Evolutionary conservation across 1,140 invertebrate genomes (phyloP).

Genomic region (Psilanteris sp.): DNA sequence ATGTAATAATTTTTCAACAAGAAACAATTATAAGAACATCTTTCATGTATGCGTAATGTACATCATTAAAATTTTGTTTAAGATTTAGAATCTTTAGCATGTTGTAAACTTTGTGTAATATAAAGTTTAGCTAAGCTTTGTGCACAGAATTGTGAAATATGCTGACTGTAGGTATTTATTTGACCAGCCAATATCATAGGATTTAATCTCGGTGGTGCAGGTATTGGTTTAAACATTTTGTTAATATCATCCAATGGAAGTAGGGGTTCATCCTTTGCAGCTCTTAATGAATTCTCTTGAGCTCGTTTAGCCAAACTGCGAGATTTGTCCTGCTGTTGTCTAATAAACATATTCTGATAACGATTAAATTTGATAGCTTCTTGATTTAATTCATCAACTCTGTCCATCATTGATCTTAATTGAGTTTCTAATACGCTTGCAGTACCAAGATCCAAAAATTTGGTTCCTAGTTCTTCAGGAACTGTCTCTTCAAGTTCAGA

Average conservation of each 20-base stretch:
- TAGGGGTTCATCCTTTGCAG: constrained; percentile 92
- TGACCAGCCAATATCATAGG: constrained; percentile 97
- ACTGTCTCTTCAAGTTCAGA: constrained; percentile 95
- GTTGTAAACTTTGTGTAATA: constrained; percentile 94
- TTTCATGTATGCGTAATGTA: no score
- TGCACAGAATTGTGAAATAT: constrained; percentile 96
- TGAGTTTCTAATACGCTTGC: constrained; percentile 96
- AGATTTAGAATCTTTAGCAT: constrained; percentile 86
- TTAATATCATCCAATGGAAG: constrained; percentile 97
- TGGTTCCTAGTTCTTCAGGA: constrained; percentile 91
- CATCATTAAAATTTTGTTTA: constrained; percentile 59
- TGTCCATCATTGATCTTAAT: constrained; percentile 94
- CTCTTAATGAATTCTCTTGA: constrained; percentile 93
- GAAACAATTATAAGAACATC: no score
- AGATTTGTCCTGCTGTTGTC: constrained; percentile 94
- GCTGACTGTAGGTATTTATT: constrained; percentile 95
- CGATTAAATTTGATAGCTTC: constrained; percentile 98
- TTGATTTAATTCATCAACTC: constrained; percentile 97
- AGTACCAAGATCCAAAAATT: constrained; percentile 94
- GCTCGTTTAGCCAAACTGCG: constrained; percentile 91
- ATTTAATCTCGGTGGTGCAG: constrained; percentile 93
- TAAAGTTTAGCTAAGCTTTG: constrained; percentile 98
- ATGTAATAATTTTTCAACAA: no score
- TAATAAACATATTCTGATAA: constrained; percentile 92
- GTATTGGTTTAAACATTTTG: constrained; percentile 95